Evolutionary conservation across 2,113 vertebrate species (phyloP).

Genomic region (Takifugu bimaculatus): DNA sequence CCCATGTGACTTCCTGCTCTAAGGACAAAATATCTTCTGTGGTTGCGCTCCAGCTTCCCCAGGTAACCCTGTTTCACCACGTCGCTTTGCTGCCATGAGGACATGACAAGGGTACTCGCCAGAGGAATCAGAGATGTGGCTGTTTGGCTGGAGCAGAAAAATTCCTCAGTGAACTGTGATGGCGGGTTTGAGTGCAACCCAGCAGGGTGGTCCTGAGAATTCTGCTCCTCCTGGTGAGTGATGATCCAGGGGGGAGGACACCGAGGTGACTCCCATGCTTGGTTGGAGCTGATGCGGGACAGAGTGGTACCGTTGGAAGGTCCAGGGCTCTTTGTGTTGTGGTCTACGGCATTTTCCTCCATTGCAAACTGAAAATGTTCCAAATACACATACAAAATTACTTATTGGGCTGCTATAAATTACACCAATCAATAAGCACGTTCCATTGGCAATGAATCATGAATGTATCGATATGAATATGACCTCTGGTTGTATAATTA

Average conservation of each 20-base stretch:
- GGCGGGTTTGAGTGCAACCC: background rate
- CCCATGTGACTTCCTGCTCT: conserved; percentile 59
- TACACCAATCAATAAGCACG: background rate
- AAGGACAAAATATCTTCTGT: conserved; percentile 58
- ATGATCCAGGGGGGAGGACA: background rate
- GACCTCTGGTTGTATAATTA: too few relatives aligned
- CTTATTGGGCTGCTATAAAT: background rate
- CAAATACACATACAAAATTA: conserved; percentile 2
- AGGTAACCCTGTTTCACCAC: conserved; percentile 56
- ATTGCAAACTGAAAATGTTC: conserved; percentile 19
- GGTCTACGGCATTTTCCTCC: conserved; percentile 9
- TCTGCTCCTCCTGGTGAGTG: background rate
- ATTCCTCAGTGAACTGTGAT: conserved; percentile 27
- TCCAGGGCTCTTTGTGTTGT: background rate
- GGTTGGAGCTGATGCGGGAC: conserved; percentile 1
- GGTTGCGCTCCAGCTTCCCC: conserved; percentile 49
- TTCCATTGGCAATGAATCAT: background rate
- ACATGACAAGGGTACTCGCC: conserved; percentile 19
- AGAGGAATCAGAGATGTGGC: conserved; percentile 23
- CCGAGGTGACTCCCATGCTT: background rate
- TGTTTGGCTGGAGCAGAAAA: conserved; percentile 18
- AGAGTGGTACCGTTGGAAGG: background rate
- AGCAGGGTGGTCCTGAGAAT: background rate
- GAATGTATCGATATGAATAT: too few relatives aligned
- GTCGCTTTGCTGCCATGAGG: conserved; percentile 8